Percentiles rank a stretch among this genome's conserved stretches.
These are phyloP conservation scores for Fratercula arctica DNA, from an alignment of 2,797 vertebrate genomes.

Conservation along the genomic window DNA sequence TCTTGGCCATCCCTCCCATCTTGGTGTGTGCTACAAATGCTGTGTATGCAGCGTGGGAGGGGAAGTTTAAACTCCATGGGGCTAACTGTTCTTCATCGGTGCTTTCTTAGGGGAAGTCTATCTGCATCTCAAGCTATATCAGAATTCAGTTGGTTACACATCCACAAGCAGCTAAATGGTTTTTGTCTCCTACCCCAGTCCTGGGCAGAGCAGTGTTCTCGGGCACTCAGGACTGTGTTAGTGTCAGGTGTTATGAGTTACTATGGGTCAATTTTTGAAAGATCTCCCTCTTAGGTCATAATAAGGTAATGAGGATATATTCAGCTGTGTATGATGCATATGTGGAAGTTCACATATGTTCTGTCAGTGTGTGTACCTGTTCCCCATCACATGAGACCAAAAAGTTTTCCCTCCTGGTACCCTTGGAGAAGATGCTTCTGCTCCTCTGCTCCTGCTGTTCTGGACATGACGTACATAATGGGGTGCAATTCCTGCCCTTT, in stretches of 20 bases:
- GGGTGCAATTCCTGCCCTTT: neutral
- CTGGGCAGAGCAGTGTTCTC: neutral
- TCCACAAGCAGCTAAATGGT: neutral
- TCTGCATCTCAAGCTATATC: neutral
- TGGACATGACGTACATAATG: neutral
- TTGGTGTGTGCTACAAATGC: neutral
- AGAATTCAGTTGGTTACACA: neutral
- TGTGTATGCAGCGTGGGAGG: neutral
- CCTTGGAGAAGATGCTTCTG: neutral
- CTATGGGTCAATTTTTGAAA: neutral
- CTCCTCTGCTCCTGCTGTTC: neutral
- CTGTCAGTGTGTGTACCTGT: neutral
- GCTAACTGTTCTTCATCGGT: accelerated
- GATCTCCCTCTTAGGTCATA: neutral
- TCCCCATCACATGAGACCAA: neutral
- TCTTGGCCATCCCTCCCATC: neutral
- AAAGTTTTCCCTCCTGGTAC: neutral
- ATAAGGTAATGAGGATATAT: neutral
- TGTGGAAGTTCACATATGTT: neutral
- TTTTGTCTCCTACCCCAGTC: neutral
- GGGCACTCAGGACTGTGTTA: neutral
- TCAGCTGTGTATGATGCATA: neutral
- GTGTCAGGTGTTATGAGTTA: neutral
- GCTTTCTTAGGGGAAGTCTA: neutral
- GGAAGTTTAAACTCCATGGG: neutral